These are phyloP conservation scores for Magallana angulata DNA, from an alignment of 1,140 invertebrate species.

Conservation along the genomic window DNA sequence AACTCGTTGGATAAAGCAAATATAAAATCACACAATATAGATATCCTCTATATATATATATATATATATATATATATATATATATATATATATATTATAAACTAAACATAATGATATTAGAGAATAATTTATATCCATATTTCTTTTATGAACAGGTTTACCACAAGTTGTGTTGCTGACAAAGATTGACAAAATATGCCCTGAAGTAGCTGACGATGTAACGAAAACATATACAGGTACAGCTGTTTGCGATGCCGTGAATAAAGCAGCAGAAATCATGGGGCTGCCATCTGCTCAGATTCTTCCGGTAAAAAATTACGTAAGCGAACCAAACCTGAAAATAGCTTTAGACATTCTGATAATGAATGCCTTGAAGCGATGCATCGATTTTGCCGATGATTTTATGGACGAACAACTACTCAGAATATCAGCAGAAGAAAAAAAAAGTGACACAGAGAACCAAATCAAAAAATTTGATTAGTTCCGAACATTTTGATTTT, in stretches of 20 bases:
- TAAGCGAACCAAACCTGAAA: conserved; percentile 53
- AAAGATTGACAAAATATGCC: conserved; percentile 54
- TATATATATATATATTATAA: too few relatives aligned
- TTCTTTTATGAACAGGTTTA: conserved; percentile 8
- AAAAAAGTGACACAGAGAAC: too few relatives aligned
- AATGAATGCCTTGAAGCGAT: conserved; percentile 45
- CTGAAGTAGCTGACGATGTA: conserved; percentile 43
- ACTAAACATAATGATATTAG: too few relatives aligned
- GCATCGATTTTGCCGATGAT: conserved; percentile 56
- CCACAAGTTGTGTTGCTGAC: conserved; percentile 52
- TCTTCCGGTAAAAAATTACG: conserved; percentile 59
- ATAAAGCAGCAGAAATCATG: conserved; percentile 50
- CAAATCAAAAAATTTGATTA: too few relatives aligned
- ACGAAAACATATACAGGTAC: conserved; percentile 43
- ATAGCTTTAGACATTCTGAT: conserved; percentile 47
- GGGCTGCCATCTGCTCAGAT: conserved; percentile 56
- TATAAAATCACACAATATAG: too few relatives aligned
- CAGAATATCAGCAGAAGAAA: too few relatives aligned
- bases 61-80: too few relatives aligned
- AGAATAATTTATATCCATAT: too few relatives aligned
- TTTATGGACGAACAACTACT: conserved; percentile 43
- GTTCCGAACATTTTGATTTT: too few relatives aligned
- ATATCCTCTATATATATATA: too few relatives aligned
- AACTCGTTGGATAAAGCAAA: too few relatives aligned
- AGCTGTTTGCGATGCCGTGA: conserved; percentile 47